Base-by-base conservation (phyloP, 2,797 vertebrate species). In the Phoxinus dragarum region DNA sequence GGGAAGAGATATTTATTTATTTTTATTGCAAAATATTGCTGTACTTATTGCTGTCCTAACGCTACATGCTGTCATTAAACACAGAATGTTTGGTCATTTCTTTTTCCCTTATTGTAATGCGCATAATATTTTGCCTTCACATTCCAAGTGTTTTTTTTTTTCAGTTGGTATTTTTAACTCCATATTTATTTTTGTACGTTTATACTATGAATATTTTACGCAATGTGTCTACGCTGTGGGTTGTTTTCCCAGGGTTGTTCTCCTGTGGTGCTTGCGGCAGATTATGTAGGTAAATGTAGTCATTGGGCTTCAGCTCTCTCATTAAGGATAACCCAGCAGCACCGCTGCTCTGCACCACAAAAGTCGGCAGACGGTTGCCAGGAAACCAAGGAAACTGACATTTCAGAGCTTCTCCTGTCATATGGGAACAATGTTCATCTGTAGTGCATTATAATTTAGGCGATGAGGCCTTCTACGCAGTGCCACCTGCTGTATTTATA, bases 341-440 rank as follows among this genome's bases (percentile, higher is more conserved):
- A 84, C 80, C 36, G 38, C 47, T 54, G 34, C 72, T 88, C 88
- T 83, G 85, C 42, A 81, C 81, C 72, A 81, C 84, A 71, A 79
- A 75, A 73, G 84, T 90, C 61, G 80, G 87, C 82, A 88, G 88
- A 85, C 86, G 88, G 90, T 88, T 91, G 84, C 90, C 81, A 84
- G 85, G 88, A 88, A 88, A 83, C 68, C 85, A 87, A 89, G 82
- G 69, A 87, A 86, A 89, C 82, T 88, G 86, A 87, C 86, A 90
- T 88, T 90, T 89, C 77, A 74, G 69, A 88, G 81, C 90, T 80
- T 52, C 69, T 87, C 86, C 84, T 79, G 80, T 88, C 80, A 78
- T 79, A 74, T 85, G 79, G 56, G 79, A 88, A 83, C 85, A 78
- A 83, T 80, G 76, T 68, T 38, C 82, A 42, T 73, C 66, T 80